phyloP scores from a whole-genome alignment of 2,888 invertebrate species.

The Tromatobia lineatoria region DNA sequence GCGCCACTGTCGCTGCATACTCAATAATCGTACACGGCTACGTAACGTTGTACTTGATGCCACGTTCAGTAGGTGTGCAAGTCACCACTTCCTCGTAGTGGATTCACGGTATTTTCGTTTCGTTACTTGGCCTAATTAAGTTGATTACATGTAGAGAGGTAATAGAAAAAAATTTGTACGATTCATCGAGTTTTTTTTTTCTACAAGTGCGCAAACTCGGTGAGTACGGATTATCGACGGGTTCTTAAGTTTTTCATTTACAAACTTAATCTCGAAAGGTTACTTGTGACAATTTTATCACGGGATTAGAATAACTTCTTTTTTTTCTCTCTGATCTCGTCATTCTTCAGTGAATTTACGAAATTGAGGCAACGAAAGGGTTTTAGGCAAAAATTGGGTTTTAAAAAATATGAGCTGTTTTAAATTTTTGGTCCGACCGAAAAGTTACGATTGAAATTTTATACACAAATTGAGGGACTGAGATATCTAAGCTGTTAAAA shows the following conservation, averaged over 20 bases:
- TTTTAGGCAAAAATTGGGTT: background rate
- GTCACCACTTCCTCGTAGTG: conserved; percentile 59
- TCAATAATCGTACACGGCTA: conserved; percentile 18
- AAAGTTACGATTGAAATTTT: conserved; percentile 28
- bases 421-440: background rate
- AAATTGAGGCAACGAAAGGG: background rate
- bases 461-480: background rate
- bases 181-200: conserved; percentile 17
- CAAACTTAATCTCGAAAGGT: conserved; percentile 30
- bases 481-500: no score
- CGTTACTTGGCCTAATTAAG: conserved; percentile 62
- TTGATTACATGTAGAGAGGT: conserved; percentile 49
- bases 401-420: no score
- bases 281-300: background rate
- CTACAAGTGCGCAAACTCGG: conserved; percentile 28
- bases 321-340: background rate
- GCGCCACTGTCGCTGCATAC: conserved; percentile 24
- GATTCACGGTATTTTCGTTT: conserved; percentile 42
- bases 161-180: conserved; percentile 20
- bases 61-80: conserved; percentile 63
- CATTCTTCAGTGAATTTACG: background rate
- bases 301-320: background rate
- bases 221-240: conserved; percentile 28
- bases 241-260: conserved; percentile 49
- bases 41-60: conserved; percentile 44